Percentiles rank a stretch among this genome's conserved stretches.
phyloP scores from a whole-genome alignment of 1,140 invertebrate species.

The Aphelenchoides besseyi region DNA sequence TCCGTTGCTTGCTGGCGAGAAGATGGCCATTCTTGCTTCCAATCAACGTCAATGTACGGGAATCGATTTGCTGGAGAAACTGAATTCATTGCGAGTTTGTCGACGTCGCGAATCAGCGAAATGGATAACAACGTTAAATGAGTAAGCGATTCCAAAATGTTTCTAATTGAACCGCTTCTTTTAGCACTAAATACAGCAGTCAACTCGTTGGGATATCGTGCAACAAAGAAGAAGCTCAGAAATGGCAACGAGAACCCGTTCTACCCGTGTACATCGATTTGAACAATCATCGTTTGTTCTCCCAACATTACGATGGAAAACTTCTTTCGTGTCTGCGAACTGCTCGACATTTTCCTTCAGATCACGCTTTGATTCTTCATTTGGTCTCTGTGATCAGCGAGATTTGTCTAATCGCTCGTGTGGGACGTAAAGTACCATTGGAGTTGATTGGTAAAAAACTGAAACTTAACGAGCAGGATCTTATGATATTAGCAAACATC shows the following conservation, averaged over 20 bases:
- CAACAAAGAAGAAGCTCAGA: conserved; percentile 15
- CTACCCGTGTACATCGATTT: conserved; percentile 26
- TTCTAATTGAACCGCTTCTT: conserved; percentile 5
- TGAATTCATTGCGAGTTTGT: conserved; percentile 38
- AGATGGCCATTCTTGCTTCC: conserved; percentile 45
- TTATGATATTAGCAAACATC: conserved; percentile 36
- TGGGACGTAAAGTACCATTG: conserved; percentile 28
- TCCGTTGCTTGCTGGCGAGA: conserved; percentile 42
- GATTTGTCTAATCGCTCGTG: conserved; percentile 25
- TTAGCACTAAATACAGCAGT: conserved; percentile 4
- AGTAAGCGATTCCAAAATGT: neutral
- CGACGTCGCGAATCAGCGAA: conserved; percentile 22
- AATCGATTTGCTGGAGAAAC: conserved; percentile 41
- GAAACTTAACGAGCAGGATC: conserved; percentile 29
- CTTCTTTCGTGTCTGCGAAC: conserved; percentile 23
- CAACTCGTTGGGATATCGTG: conserved; percentile 37
- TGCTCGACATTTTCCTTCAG: conserved; percentile 36
- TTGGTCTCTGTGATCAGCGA: conserved; percentile 31
- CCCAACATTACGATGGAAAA: conserved; percentile 34
- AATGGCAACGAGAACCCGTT: neutral
- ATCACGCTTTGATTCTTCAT: conserved; percentile 22
- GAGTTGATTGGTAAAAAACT: conserved; percentile 28
- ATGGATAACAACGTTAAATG: conserved; percentile 19
- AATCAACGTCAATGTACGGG: conserved; percentile 41
- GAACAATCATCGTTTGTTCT: conserved; percentile 33